These are phyloP conservation scores for Phragmatobia fuliginosa DNA, from an alignment of 2,888 invertebrate genomes.

Conservation along the genomic window DNA sequence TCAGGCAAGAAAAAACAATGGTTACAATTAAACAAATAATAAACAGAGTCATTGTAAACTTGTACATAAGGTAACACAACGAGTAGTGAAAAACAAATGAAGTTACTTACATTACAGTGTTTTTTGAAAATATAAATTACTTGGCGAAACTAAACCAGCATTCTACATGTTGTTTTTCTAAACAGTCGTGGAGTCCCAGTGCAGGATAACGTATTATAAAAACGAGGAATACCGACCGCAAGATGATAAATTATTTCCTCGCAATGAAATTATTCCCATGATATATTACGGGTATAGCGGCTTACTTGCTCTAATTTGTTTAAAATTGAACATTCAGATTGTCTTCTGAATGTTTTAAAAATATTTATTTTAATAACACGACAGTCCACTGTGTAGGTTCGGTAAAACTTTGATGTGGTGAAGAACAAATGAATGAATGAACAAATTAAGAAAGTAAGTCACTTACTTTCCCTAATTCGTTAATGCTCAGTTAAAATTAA, in stretches of 20 bases:
- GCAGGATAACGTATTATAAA: neutral
- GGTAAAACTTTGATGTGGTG: no score
- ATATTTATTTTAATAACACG: neutral
- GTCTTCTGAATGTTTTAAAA: neutral
- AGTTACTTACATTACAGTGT: neutral
- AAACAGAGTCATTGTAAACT: neutral
- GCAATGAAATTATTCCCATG: neutral
- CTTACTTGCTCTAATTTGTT: neutral
- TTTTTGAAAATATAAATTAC: neutral
- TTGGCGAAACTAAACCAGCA: neutral
- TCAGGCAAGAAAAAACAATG: neutral
- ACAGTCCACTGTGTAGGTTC: no score
- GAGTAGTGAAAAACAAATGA: neutral
- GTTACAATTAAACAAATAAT: neutral
- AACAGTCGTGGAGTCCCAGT: neutral
- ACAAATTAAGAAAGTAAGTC: no score
- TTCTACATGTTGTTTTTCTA: neutral
- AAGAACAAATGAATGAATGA: no score
- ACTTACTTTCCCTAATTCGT: no score
- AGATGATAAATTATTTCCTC: neutral
- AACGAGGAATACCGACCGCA: neutral
- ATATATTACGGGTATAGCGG: neutral
- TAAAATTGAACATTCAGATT: neutral
- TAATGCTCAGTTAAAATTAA: neutral
- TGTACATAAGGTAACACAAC: neutral